Conservation (phyloP, 2,888 invertebrate genomes). For the Hyles lineata region DNA sequence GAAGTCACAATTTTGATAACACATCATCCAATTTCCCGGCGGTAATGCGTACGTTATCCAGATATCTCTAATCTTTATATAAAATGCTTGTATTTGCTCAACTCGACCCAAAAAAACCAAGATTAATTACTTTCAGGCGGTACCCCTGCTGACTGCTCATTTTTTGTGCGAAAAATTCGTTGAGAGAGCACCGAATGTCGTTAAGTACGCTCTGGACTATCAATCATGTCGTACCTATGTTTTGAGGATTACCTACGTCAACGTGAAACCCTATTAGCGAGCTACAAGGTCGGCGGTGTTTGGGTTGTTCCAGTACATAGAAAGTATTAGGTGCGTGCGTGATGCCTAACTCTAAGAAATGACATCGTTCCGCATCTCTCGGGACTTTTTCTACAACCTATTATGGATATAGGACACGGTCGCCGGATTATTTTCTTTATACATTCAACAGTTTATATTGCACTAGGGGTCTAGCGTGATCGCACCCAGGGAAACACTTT, state of each 20-base stretch:
- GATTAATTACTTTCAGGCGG: slow-evolving; percentile 41
- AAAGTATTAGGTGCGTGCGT: neutral
- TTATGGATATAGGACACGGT: neutral
- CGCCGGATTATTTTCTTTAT: neutral
- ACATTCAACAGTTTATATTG: neutral
- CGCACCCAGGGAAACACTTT: too few relatives aligned
- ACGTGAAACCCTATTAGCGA: slow-evolving; percentile 22
- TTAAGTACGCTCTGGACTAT: slow-evolving; percentile 31
- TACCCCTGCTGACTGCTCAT: slow-evolving; percentile 32
- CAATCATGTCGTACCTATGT: slow-evolving; percentile 37
- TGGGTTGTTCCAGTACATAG: slow-evolving; percentile 16
- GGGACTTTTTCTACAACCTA: neutral
- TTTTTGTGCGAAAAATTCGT: slow-evolving; percentile 32
- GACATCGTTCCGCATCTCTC: neutral
- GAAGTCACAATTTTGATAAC: neutral
- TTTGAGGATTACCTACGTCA: slow-evolving; percentile 25
- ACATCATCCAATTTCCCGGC: neutral
- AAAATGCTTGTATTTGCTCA: slow-evolving; percentile 19
- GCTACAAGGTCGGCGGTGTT: slow-evolving; percentile 21
- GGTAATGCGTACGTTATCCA: neutral
- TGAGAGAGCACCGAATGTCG: slow-evolving; percentile 15
- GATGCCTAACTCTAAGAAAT: neutral
- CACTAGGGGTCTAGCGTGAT: neutral
- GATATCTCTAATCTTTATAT: neutral
- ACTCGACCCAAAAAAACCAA: slow-evolving; percentile 37